Conservation (phyloP, 1,140 invertebrate genomes). For the Diprion similis region DNA sequence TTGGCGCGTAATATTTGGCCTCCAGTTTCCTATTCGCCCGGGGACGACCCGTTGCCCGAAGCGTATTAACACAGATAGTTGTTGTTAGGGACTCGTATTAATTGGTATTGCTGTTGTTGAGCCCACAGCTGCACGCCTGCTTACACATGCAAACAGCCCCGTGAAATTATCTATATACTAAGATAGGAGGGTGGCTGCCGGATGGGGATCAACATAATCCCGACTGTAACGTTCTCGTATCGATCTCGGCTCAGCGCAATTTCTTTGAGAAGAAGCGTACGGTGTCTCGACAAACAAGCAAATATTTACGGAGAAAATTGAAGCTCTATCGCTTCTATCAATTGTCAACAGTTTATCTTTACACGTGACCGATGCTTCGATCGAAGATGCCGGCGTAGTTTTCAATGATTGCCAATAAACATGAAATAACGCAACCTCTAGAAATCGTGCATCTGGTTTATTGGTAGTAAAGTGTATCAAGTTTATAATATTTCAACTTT, state of each 20-base stretch:
- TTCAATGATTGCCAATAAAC: no score
- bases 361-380: no score
- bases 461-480: no score
- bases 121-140: not conserved
- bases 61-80: not conserved
- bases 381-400: no score
- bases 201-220: not conserved
- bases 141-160: slow-evolving; percentile 4
- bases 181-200: not conserved
- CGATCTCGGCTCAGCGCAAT: not conserved
- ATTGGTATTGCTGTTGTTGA: slow-evolving; percentile 7
- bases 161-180: not conserved
- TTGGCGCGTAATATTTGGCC: not conserved
- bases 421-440: no score
- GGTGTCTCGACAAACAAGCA: no score
- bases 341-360: no score
- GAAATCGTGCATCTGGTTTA: no score
- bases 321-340: no score
- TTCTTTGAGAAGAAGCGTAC: no score
- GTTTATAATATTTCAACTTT: no score
- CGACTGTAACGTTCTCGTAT: not conserved
- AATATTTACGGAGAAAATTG: no score
- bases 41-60: not conserved
- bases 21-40: not conserved
- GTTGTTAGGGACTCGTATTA: not conserved